phyloP scores from a whole-genome alignment of 2,113 vertebrate species.

The Xiphorhynchus elegans region DNA sequence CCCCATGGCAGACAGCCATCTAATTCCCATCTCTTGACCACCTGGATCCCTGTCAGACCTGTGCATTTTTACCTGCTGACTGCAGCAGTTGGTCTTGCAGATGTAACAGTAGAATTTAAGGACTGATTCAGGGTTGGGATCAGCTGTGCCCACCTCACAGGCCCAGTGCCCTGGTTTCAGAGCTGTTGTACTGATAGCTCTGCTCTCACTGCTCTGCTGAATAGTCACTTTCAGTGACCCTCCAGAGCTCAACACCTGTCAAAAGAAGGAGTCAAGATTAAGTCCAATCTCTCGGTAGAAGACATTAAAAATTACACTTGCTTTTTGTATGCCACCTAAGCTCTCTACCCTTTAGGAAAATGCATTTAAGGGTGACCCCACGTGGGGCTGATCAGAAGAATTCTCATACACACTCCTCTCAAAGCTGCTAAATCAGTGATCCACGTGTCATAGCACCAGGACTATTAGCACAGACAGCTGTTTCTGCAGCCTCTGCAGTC shows the following conservation, averaged over 20 bases:
- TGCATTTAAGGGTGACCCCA: not conserved
- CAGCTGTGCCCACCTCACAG: conserved; percentile 25
- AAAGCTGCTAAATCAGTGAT: not conserved
- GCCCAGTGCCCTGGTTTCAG: conserved; percentile 62
- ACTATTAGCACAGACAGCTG: not conserved
- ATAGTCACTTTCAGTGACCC: conserved; percentile 94
- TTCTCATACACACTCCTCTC: not conserved
- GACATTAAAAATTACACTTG: not conserved
- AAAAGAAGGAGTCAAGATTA: not conserved
- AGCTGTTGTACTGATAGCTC: conserved; percentile 85
- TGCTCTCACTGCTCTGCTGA: conserved; percentile 89
- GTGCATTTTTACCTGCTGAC: conserved; percentile 84
- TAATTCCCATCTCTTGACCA: not conserved
- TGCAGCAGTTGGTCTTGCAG: conserved; percentile 90
- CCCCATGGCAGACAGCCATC: not conserved
- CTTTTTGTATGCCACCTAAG: not conserved
- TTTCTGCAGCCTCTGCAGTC: not conserved
- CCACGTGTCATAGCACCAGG: not conserved
- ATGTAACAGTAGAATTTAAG: conserved; percentile 95
- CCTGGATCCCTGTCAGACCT: not conserved
- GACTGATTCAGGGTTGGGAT: conserved; percentile 50
- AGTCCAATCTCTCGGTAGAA: not conserved
- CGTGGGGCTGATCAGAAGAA: not conserved
- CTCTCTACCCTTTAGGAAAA: not conserved
- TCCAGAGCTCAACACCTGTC: conserved; percentile 81